Evolutionary conservation across 2,797 vertebrate species (phyloP).

Genomic region (Sebastes matsubarae): DNA sequence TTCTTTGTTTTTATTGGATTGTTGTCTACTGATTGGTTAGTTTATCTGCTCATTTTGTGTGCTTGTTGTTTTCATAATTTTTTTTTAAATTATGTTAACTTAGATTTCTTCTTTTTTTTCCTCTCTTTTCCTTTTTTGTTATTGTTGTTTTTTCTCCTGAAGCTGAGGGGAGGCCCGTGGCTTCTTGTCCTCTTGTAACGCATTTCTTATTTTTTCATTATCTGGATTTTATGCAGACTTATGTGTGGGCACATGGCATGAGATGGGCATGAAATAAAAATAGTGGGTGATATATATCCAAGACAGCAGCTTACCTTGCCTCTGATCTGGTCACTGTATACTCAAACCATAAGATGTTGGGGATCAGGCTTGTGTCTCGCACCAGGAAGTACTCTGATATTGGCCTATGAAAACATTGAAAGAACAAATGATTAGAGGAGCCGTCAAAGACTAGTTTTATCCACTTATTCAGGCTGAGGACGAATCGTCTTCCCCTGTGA

Average conservation of each 20-base stretch:
- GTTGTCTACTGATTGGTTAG: neutral
- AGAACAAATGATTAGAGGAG: neutral
- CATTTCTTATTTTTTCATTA: neutral
- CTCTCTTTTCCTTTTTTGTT: neutral
- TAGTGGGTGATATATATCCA: too few species aligned
- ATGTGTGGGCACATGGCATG: neutral
- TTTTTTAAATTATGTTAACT: neutral
- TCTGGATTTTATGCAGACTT: neutral
- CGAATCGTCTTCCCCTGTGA: conserved; percentile 34
- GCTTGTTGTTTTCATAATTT: neutral
- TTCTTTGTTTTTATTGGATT: neutral
- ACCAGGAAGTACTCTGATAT: conserved; percentile 98
- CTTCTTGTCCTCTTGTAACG: neutral
- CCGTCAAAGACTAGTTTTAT: neutral
- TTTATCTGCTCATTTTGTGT: neutral
- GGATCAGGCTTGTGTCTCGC: conserved; percentile 98
- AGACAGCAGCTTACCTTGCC: conserved; percentile 86
- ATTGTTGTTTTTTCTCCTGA: neutral
- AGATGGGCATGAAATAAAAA: neutral
- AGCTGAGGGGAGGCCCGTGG: accelerated
- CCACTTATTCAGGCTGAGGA: conserved; percentile 21
- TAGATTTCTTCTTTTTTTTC: neutral
- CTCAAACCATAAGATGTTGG: conserved; percentile 99
- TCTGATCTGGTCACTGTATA: conserved; percentile 99
- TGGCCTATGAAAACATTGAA: conserved; percentile 82